phyloP scores from a whole-genome alignment of 2,888 invertebrate species.

The Heterodera filipjevi region DNA sequence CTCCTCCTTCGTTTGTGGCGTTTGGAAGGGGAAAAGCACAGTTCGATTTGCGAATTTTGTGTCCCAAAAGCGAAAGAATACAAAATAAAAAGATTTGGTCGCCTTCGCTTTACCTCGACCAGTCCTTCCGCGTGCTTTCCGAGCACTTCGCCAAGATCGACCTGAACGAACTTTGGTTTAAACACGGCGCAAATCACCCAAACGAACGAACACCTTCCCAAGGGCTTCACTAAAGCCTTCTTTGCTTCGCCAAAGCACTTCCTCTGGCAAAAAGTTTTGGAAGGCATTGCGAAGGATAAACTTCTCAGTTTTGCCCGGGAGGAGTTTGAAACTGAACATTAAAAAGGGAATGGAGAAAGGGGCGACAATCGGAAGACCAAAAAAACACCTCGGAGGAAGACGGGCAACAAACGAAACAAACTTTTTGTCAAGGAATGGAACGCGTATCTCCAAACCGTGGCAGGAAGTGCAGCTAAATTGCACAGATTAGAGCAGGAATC shows the following conservation, averaged over 20 bases:
- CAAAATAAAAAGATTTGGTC: not conserved
- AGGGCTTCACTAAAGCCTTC: constrained; percentile 64
- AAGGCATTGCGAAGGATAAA: constrained; percentile 58
- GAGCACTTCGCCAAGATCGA: constrained; percentile 1
- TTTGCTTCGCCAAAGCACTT: constrained; percentile 61
- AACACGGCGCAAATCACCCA: not conserved
- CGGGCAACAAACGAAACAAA: constrained; percentile 60
- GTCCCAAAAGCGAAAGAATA: constrained; percentile 41
- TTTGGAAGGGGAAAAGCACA: constrained; percentile 55
- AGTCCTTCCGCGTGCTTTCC: constrained; percentile 18
- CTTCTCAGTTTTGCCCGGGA: constrained; percentile 59
- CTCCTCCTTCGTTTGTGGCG: constrained; percentile 59
- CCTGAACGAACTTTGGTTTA: not conserved
- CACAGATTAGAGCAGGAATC: not conserved
- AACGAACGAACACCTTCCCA: constrained; percentile 48
- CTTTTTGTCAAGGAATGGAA: constrained; percentile 64
- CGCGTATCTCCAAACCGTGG: constrained; percentile 64
- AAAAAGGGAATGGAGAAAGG: not conserved
- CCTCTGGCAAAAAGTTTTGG: constrained; percentile 59
- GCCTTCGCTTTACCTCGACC: not conserved
- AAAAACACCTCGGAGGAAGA: constrained; percentile 55
- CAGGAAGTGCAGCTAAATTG: constrained; percentile 54
- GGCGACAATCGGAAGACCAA: not conserved
- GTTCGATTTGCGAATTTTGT: constrained; percentile 48
- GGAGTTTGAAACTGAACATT: constrained; percentile 50